Base-by-base conservation (phyloP, 2,888 invertebrate genomes). In the Tetragonisca angustula region DNA sequence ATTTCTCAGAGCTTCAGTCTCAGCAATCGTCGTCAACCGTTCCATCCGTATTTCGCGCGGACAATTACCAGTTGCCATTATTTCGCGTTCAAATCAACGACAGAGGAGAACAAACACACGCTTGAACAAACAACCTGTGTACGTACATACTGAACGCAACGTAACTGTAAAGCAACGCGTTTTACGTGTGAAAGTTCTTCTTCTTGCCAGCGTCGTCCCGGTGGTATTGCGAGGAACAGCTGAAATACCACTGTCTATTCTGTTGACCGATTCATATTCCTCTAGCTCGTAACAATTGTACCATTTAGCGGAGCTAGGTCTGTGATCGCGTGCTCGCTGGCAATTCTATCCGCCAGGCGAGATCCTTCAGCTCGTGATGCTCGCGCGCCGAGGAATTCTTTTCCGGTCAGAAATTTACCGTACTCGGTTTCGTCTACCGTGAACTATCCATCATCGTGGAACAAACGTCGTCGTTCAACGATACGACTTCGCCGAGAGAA, bases 401-500 rank as follows among this genome's bases (percentile, higher is more conserved):
- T 84, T 85, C 80, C 80, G 76, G 76, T 84, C 76, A 62, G 84
- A 85, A 84, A 80, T 85, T 84, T 80, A 84, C 76, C 76, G 84
- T 84, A 74, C 64, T 19, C 36, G 68, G 68, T 71, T 74, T 84
- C 76, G 71, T 70, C 67, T 85, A 84, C 69, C 84, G 84, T 84
- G 79, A 84, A 84, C 54, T 65, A 73, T 72, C 32, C 62, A 62
- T 52, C 64, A 61, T 24, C 32, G n/a, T 27, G 21, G 19, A 72
- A 27, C 43, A 73, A 62, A 43, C 43, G 43, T 43, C 36, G 32
- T 71, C 27, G 71, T 56, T 65, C 9, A 36, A 54, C n/a, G 5
- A 24, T 21, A 49, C 54, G 6, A 68, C 24, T 19, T 54, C 54
- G 36, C 50, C 27, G 59, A 52, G 59, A 52, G 2, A 43, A 52